These are phyloP conservation scores for Cossypha polioptera DNA, from an alignment of 2,797 vertebrate species.

Conservation along the genomic window DNA sequence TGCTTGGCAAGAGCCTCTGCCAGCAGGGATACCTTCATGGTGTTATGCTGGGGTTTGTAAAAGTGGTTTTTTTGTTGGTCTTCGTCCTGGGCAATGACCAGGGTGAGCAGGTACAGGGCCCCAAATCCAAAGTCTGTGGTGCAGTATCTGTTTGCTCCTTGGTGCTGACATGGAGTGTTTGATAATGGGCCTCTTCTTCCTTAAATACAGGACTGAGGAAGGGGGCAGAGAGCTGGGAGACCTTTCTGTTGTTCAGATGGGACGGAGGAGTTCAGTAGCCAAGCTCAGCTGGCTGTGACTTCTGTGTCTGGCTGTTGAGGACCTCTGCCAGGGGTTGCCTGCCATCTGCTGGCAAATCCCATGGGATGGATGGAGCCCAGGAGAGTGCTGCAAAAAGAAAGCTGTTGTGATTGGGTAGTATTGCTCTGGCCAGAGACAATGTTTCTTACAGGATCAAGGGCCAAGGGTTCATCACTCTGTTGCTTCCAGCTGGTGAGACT, in stretches of 20 bases:
- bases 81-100: background rate
- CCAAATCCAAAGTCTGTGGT: rapidly evolving
- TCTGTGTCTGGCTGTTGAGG: background rate
- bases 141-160: background rate
- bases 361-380: background rate
- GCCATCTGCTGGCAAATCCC: constrained; percentile 65
- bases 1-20: background rate
- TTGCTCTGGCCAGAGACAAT: background rate
- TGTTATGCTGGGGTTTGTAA: background rate
- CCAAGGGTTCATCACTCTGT: rapidly evolving
- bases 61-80: background rate
- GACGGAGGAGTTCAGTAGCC: background rate
- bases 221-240: background rate
- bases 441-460: background rate
- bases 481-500: background rate
- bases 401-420: background rate
- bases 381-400: background rate
- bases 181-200: background rate
- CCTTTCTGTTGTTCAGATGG: background rate
- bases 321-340: constrained; percentile 38
- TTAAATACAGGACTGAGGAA: background rate
- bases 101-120: too few species aligned
- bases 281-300: background rate
- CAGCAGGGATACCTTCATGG: background rate
- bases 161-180: background rate